Percentiles rank a stretch among this genome's conserved stretches.
Conservation (phyloP, 1,140 invertebrate species). For the Cherax destructor region DNA sequence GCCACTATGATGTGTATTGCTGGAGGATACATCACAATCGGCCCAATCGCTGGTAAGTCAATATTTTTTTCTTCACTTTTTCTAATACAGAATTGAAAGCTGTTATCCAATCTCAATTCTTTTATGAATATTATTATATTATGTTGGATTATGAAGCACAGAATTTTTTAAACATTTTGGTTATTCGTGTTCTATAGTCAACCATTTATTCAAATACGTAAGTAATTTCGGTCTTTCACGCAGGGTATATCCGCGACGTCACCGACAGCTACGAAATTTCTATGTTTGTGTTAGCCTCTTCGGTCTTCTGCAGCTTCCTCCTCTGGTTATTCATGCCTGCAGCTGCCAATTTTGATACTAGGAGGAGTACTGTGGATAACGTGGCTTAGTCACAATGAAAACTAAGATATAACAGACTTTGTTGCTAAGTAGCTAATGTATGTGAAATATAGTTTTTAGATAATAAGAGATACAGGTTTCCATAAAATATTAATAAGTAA, state of each 20-base stretch:
- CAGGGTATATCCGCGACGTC: not conserved
- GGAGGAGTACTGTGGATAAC: not conserved
- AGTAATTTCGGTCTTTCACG: not conserved
- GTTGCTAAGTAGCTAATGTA: no score
- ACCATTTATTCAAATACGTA: not conserved
- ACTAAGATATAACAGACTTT: not conserved
- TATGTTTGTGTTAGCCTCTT: not conserved
- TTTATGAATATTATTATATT: not conserved
- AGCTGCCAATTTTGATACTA: not conserved
- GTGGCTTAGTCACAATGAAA: not conserved
- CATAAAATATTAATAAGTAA: no score
- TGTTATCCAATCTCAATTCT: not conserved
- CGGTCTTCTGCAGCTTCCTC: not conserved
- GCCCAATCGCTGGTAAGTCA: conserved; percentile 16
- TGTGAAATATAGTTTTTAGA: no score
- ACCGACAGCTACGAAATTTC: not conserved
- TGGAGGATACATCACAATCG: not conserved
- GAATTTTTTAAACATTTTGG: not conserved
- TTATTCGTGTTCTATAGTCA: not conserved
- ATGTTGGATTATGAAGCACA: not conserved
- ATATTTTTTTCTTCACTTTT: not conserved
- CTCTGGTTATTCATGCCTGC: not conserved
- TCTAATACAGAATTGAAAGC: not conserved
- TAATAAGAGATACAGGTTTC: no score
- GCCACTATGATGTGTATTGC: not conserved